Conservation (phyloP, 2,113 vertebrate species). For the Lamprotornis superbus region DNA sequence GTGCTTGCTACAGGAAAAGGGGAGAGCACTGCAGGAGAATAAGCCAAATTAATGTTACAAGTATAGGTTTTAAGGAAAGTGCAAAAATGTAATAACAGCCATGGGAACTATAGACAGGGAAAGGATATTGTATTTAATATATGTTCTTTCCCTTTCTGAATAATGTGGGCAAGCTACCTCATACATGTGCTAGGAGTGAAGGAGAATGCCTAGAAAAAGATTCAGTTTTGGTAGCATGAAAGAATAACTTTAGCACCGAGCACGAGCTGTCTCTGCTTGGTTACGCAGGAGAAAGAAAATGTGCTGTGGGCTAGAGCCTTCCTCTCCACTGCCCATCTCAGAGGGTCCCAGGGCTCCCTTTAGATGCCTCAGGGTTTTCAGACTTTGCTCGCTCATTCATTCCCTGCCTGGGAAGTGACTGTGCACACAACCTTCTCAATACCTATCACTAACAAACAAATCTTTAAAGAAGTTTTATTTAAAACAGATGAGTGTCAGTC, state of each 20-base stretch:
- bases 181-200: neutral
- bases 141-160: neutral
- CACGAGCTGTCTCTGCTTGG: neutral
- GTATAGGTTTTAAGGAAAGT: neutral
- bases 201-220: neutral
- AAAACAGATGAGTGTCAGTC: neutral
- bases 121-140: neutral
- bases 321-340: neutral
- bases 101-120: neutral
- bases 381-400: neutral
- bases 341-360: neutral
- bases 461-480: neutral
- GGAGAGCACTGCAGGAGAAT: neutral
- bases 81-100: neutral
- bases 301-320: neutral
- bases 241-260: neutral
- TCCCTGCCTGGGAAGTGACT: neutral
- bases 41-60: neutral
- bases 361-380: neutral
- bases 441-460: neutral
- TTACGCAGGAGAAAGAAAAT: neutral
- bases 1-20: neutral
- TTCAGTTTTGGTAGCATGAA: neutral
- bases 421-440: neutral
- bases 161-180: neutral